A percentile compares a stretch with the other conserved stretches of the same genome.
Conservation (phyloP, 2,888 invertebrate genomes). For the Glomeris marginata region DNA sequence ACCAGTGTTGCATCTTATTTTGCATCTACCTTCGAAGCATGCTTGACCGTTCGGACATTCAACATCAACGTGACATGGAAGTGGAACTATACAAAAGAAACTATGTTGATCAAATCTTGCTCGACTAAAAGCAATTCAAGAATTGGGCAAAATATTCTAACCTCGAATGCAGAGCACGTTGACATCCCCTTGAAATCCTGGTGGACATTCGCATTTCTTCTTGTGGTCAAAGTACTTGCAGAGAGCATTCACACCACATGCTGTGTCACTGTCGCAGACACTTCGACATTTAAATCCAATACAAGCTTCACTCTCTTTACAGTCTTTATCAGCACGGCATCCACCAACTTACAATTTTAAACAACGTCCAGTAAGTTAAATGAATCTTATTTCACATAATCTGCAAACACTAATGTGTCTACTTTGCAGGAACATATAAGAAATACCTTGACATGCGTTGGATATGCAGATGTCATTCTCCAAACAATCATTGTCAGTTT, state of each 20-base stretch:
- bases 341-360: constrained; percentile 34
- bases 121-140: not conserved
- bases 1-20: constrained; percentile 50
- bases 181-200: constrained; percentile 57
- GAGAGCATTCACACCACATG: constrained; percentile 71
- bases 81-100: constrained; percentile 17
- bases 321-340: constrained; percentile 65
- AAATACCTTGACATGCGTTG: constrained; percentile 14
- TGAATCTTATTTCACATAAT: no score
- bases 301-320: constrained; percentile 51
- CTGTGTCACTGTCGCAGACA: constrained; percentile 30
- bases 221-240: constrained; percentile 54
- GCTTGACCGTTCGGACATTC: constrained; percentile 70
- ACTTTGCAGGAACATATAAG: no score
- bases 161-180: constrained; percentile 46
- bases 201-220: constrained; percentile 57
- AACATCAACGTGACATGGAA: constrained; percentile 45
- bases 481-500: constrained; percentile 13
- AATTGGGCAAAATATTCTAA: not conserved
- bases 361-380: no score
- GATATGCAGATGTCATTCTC: constrained; percentile 12
- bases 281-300: constrained; percentile 20
- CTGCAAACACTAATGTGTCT: no score
- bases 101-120: not conserved
- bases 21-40: constrained; percentile 56